Evolutionary conservation across 2,113 vertebrate genomes (phyloP).

Genomic region (Microtus pennsylvanicus): DNA sequence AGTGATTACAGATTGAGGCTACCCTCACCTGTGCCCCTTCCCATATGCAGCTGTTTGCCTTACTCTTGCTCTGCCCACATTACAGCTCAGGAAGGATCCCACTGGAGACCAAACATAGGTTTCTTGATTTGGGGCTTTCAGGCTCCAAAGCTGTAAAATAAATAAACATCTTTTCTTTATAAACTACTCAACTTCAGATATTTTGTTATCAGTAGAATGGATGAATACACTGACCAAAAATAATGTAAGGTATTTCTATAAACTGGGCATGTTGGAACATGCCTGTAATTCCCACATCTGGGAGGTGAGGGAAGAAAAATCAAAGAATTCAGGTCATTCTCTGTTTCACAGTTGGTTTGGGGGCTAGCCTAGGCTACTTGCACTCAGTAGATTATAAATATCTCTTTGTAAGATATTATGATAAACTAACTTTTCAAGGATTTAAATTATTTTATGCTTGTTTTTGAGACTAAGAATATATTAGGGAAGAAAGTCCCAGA

Average conservation of each 20-base stretch:
- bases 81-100: not conserved
- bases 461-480: not conserved
- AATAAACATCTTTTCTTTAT: not conserved
- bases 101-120: not conserved
- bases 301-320: not conserved
- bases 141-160: not conserved
- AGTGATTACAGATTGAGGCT: not conserved
- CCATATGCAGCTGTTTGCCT: not conserved
- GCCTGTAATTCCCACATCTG: not conserved
- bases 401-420: not conserved
- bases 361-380: not conserved
- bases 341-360: not conserved
- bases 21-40: not conserved
- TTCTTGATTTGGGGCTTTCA: not conserved
- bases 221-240: not conserved
- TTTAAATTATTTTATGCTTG: not conserved
- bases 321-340: not conserved
- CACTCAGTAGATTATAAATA: not conserved
- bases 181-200: not conserved
- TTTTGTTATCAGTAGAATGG: not conserved
- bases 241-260: not conserved
- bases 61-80: not conserved
- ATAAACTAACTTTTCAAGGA: not conserved
- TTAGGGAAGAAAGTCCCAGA: not conserved
- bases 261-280: not conserved